A percentile compares a stretch with the other conserved stretches of the same genome.
phyloP scores from a whole-genome alignment of 2,888 invertebrate species.

The Tipula helvola region DNA sequence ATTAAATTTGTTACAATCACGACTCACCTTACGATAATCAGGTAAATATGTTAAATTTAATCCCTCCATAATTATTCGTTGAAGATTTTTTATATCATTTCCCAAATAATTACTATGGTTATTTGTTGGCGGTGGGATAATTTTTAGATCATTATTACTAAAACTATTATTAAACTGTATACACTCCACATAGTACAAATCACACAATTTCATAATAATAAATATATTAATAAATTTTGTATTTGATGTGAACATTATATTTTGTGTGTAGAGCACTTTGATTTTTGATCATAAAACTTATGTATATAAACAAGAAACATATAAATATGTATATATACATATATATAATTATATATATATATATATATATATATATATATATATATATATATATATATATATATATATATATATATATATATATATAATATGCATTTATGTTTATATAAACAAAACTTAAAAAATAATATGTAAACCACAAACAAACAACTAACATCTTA shows the following conservation, averaged over 20 bases:
- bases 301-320: too few relatives aligned
- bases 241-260: background rate
- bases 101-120: background rate
- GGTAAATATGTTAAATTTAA: constrained; percentile 26
- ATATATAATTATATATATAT: too few relatives aligned
- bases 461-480: background rate
- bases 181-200: background rate
- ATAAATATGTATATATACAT: too few relatives aligned
- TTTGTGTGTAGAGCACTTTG: background rate
- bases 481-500: background rate
- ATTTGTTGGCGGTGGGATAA: background rate
- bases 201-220: constrained; percentile 9
- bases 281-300: background rate
- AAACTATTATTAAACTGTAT: background rate
- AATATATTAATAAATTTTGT: constrained; percentile 4
- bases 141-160: background rate
- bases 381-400: background rate
- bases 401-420: background rate
- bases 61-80: constrained; percentile 26
- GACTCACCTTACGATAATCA: constrained; percentile 27
- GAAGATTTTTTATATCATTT: constrained; percentile 22
- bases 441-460: background rate
- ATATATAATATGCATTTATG: background rate
- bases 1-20: too few relatives aligned
- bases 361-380: background rate